Base-by-base conservation (phyloP, 2,113 vertebrate species). In the Clarias macrocephalus region DNA sequence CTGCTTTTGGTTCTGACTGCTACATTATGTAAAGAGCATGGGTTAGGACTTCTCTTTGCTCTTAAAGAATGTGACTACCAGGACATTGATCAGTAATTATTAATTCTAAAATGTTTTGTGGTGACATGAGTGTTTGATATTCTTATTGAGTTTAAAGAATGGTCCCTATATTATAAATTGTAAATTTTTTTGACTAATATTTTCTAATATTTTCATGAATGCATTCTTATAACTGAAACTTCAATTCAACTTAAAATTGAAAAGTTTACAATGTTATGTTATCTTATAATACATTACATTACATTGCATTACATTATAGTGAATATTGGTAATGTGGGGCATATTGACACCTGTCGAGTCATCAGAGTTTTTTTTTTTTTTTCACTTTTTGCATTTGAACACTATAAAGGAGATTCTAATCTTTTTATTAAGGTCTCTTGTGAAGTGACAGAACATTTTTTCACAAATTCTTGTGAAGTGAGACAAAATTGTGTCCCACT, bases 1-100 rank as follows among this genome's bases (percentile, higher is more conserved):
- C 82, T 88, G 89, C 60, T 77, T 68, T 82, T 79, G 70, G 76
- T 68, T 68, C 77, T 75, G 73, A 48, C 76, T 85, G 12, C 30
- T 23, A 63, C 11, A 11, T 68, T 83, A n/a, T 73, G 75, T 72
- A 75, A 86, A 81, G 16, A 60, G 28, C 63, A 60, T 28, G 37
- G 66, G 66, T 80, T 88, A 66, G 79, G 82, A 84, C 65, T 84
- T 82, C 80, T 82, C 66, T 68, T 3, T 52, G 75, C 12, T 25
- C 42, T 37, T 28, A 12, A 83, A 60, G 80, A 87, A 75, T 75
- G 68, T 54, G 37, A 57, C 54, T 42, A 12, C 16, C 57, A 5
- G 28, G 30, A 56, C 25, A n/a, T 5, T 52, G 33, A n/a, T 62
- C 23, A 30, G n/a, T 62, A 33, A 59, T 87, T 62, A 81, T 30